These are phyloP conservation scores for Clarias gariepinus DNA, from an alignment of 2,113 vertebrate genomes.

Conservation along the genomic window DNA sequence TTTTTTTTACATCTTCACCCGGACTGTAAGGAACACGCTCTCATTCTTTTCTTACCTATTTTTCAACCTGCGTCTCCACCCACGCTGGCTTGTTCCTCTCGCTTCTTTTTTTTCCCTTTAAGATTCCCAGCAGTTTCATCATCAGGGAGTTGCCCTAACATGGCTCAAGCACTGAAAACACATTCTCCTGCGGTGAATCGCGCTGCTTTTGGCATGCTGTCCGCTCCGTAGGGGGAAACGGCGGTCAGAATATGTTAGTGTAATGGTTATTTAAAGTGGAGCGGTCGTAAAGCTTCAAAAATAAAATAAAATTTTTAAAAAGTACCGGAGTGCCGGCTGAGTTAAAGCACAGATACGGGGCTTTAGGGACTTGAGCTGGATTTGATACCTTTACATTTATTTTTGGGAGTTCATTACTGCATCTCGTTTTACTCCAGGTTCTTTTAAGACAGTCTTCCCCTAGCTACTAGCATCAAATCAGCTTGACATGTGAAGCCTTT, in stretches of 20 bases:
- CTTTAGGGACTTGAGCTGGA: slow-evolving; percentile 31
- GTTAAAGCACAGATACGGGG: slow-evolving; percentile 40
- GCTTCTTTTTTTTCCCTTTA: slow-evolving; percentile 9
- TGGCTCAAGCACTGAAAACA: slow-evolving; percentile 42
- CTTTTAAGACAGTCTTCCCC: background rate
- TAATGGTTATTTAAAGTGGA: slow-evolving; percentile 49
- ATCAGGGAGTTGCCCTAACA: slow-evolving; percentile 55
- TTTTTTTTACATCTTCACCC: background rate
- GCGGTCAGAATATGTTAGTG: slow-evolving; percentile 46
- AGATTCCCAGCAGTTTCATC: slow-evolving; percentile 47
- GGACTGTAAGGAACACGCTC: slow-evolving; percentile 3
- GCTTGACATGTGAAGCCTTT: background rate
- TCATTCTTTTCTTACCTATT: slow-evolving; percentile 42
- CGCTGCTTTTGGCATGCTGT: slow-evolving; percentile 44
- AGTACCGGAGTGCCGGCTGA: background rate
- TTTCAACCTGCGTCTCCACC: slow-evolving; percentile 47
- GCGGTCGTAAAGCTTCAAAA: slow-evolving; percentile 48
- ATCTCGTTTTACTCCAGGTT: background rate
- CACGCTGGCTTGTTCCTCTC: slow-evolving; percentile 24
- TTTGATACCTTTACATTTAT: slow-evolving; percentile 3
- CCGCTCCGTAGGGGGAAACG: slow-evolving; percentile 38
- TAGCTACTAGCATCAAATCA: background rate
- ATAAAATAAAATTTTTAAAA: background rate
- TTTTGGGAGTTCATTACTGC: slow-evolving; percentile 36
- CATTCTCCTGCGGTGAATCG: slow-evolving; percentile 45